These are phyloP conservation scores for Galeruca laticollis DNA, from an alignment of 2,888 invertebrate genomes.

Conservation along the genomic window DNA sequence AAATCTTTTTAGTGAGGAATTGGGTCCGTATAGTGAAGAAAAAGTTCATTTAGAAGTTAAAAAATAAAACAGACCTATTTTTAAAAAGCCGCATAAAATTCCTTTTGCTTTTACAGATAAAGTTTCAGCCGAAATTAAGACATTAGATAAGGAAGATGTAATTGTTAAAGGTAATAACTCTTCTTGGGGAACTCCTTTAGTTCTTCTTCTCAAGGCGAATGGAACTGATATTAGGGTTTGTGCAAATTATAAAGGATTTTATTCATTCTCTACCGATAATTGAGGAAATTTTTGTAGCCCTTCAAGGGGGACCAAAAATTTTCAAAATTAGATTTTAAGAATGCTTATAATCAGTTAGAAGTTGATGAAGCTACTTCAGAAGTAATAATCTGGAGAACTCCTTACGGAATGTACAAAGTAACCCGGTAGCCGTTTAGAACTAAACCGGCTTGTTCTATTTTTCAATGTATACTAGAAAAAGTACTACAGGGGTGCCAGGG, in stretches of 20 bases:
- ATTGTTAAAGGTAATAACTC: slow-evolving; percentile 26
- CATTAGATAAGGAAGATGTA: slow-evolving; percentile 31
- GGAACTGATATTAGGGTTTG: too few relatives aligned
- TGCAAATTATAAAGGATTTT: slow-evolving; percentile 47
- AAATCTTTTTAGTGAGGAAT: too few relatives aligned
- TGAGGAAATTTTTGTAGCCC: slow-evolving; percentile 30
- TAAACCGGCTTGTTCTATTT: not conserved
- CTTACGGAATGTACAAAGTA: slow-evolving; percentile 56
- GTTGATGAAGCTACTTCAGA: slow-evolving; percentile 50
- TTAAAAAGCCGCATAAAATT: too few relatives aligned
- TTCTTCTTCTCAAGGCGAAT: too few relatives aligned
- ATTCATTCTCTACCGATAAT: slow-evolving; percentile 24
- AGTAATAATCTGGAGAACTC: slow-evolving; percentile 52
- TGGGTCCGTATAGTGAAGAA: too few relatives aligned
- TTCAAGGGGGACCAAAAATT: slow-evolving; percentile 20
- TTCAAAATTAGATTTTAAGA: slow-evolving; percentile 22
- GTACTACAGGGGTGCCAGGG: too few relatives aligned
- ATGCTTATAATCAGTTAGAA: slow-evolving; percentile 27
- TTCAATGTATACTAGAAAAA: slow-evolving; percentile 22
- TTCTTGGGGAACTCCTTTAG: slow-evolving; percentile 38
- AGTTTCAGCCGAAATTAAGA: slow-evolving; percentile 29
- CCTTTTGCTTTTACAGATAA: too few relatives aligned
- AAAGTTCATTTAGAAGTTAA: too few relatives aligned
- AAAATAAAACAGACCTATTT: too few relatives aligned
- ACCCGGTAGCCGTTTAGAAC: too few relatives aligned